A percentile compares a stretch with the other conserved stretches of the same genome.
Evolutionary conservation across 1,140 invertebrate species (phyloP).

Genomic region (Drosophila dunni): DNA sequence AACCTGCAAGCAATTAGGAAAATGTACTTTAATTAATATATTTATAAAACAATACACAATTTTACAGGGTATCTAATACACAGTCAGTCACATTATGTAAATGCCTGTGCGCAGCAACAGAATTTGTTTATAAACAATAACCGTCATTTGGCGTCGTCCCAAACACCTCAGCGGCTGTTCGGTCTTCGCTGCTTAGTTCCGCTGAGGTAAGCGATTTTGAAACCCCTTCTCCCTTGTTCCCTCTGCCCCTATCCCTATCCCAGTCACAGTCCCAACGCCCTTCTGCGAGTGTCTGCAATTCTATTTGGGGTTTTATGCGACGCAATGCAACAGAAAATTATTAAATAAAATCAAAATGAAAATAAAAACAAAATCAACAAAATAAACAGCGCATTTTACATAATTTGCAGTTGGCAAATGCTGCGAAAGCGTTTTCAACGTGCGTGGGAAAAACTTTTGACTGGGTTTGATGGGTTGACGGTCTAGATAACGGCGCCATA

Average conservation of each 20-base stretch:
- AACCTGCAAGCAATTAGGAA: conserved; percentile 84
- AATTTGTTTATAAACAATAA: conserved; percentile 75
- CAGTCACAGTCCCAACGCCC: not conserved
- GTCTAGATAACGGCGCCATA: conserved; percentile 64
- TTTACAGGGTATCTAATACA: not conserved
- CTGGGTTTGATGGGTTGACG: conserved; percentile 31
- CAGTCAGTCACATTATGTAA: conserved; percentile 51
- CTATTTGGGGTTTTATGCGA: conserved; percentile 52
- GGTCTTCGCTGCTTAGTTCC: conserved; percentile 5
- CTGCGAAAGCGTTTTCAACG: conserved; percentile 53
- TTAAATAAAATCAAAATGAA: conserved; percentile 36
- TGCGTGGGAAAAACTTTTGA: conserved; percentile 76
- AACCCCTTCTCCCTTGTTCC: not conserved
- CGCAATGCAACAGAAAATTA: conserved; percentile 18
- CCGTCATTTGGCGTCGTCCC: conserved; percentile 18
- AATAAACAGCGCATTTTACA: conserved; percentile 74
- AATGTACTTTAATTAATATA: conserved; percentile 10
- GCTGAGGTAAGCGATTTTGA: conserved; percentile 55
- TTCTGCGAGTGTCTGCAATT: conserved; percentile 17
- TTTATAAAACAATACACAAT: not conserved
- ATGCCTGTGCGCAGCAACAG: not conserved
- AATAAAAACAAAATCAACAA: conserved; percentile 54
- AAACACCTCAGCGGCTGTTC: conserved; percentile 48
- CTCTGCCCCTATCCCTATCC: not conserved
- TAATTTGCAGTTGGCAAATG: conserved; percentile 61